These are phyloP conservation scores for Caenorhabditis doughertyi DNA, from an alignment of 2,888 invertebrate genomes.

Conservation along the genomic window DNA sequence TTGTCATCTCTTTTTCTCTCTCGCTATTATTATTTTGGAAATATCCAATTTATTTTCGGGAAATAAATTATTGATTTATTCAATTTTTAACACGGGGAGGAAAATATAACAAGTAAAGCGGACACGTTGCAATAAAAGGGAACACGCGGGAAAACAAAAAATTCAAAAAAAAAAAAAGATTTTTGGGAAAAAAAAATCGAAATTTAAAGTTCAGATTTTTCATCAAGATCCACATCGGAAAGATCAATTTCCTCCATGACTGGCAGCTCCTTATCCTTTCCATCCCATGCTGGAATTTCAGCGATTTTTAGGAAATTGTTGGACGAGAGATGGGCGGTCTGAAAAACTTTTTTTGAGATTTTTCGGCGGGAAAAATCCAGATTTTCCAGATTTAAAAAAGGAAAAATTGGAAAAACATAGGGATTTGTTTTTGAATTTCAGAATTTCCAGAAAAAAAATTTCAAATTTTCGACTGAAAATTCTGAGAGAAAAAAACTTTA, in stretches of 20 bases:
- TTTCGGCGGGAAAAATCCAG: too few relatives aligned
- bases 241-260: slow-evolving; percentile 84
- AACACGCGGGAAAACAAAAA: slow-evolving; percentile 64
- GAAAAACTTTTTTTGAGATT: slow-evolving; percentile 12
- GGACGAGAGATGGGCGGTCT: slow-evolving; percentile 29
- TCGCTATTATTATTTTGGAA: neutral
- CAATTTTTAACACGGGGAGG: neutral
- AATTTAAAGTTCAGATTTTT: slow-evolving; percentile 42
- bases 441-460: too few relatives aligned
- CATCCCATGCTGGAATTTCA: slow-evolving; percentile 84
- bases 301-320: slow-evolving; percentile 82
- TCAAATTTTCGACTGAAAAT: too few relatives aligned
- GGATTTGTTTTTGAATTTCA: too few relatives aligned
- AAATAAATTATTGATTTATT: neutral
- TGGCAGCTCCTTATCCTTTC: slow-evolving; percentile 84
- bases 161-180: neutral
- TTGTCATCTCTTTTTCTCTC: neutral
- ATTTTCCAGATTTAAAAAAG: neutral
- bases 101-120: slow-evolving; percentile 72
- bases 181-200: neutral
- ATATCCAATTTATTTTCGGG: neutral
- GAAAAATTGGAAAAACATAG: too few relatives aligned
- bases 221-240: slow-evolving; percentile 83
- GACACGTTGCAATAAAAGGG: too few relatives aligned
- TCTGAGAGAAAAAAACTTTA: too few relatives aligned